Evolutionary conservation across 2,888 invertebrate species (phyloP).

Genomic region (Ectropis crepuscularia): DNA sequence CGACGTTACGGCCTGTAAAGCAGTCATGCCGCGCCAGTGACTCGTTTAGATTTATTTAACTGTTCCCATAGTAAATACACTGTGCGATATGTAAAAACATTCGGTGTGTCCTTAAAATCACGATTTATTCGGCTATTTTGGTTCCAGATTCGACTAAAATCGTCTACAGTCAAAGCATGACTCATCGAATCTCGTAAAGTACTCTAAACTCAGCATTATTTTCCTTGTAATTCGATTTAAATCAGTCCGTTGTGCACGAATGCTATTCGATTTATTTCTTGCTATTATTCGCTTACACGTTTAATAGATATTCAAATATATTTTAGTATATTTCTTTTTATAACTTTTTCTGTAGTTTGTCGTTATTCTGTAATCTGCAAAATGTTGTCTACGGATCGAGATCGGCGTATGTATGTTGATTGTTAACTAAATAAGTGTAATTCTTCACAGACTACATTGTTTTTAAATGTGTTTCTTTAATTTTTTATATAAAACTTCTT

Average conservation of each 20-base stretch:
- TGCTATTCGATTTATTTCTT: conserved; percentile 1
- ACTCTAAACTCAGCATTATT: neutral
- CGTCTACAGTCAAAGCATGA: neutral
- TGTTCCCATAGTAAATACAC: conserved; percentile 28
- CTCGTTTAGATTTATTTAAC: conserved; percentile 42
- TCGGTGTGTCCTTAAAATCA: conserved; percentile 11
- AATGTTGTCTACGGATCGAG: too few relatives aligned
- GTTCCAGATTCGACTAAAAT: conserved; percentile 8
- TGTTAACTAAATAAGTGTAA: too few relatives aligned
- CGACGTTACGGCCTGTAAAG: conserved; percentile 43
- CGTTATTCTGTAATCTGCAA: too few relatives aligned
- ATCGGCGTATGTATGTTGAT: too few relatives aligned
- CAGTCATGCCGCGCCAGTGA: conserved; percentile 34
- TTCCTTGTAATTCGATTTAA: neutral
- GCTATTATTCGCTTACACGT: neutral
- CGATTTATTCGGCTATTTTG: conserved; percentile 11
- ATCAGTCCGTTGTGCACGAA: conserved; percentile 10
- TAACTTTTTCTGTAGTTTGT: too few relatives aligned
- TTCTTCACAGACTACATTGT: too few relatives aligned
- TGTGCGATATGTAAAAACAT: conserved; percentile 22
- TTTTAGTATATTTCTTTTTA: neutral
- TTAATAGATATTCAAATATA: neutral
- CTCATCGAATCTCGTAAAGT: neutral
- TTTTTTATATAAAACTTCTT: too few relatives aligned
- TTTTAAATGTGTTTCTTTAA: too few relatives aligned